Evolutionary conservation across 2,113 vertebrate genomes (phyloP).

Genomic region (Acrocephalus kingi): DNA sequence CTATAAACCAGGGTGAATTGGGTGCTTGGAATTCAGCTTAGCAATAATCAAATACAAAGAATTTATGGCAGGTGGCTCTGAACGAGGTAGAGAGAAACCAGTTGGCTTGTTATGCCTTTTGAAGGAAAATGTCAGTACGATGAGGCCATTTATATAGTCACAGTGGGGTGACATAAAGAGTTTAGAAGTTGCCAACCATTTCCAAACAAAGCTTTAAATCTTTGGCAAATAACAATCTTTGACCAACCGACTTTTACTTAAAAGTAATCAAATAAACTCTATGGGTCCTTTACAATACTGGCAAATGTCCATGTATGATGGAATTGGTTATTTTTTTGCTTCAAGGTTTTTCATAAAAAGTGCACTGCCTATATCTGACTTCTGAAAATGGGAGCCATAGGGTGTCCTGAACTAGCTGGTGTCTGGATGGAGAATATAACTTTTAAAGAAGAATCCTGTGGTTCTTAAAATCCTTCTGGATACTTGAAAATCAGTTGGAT

Average conservation of each 20-base stretch:
- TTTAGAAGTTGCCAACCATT: neutral
- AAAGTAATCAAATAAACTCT: neutral
- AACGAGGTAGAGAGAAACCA: neutral
- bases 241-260: neutral
- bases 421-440: neutral
- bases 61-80: constrained; percentile 4
- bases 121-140: neutral
- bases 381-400: neutral
- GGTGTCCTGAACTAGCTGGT: neutral
- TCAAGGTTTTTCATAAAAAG: neutral
- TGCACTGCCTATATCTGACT: neutral
- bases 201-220: neutral
- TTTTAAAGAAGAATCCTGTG: neutral
- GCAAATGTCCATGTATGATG: neutral
- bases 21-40: constrained; percentile 2
- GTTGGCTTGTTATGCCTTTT: neutral
- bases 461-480: neutral
- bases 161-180: neutral
- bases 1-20: constrained; percentile 12
- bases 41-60: constrained; percentile 18
- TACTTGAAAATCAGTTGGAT: neutral
- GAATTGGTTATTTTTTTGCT: neutral
- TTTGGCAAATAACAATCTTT: neutral
- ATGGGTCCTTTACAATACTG: neutral
- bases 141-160: neutral